phyloP scores from a whole-genome alignment of 2,888 invertebrate species.

The Adineta ricciae region DNA sequence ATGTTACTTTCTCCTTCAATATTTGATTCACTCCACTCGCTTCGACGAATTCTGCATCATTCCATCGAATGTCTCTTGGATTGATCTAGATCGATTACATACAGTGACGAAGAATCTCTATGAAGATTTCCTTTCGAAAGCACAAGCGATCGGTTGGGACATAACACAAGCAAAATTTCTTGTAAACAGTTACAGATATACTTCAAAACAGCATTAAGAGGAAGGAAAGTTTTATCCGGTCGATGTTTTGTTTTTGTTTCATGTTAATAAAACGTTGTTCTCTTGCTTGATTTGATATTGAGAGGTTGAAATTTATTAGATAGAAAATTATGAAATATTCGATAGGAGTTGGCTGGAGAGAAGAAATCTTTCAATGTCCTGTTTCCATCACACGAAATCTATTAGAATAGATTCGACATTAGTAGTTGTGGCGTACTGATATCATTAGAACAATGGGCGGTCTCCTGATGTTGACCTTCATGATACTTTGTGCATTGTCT shows the following conservation, averaged over 20 bases:
- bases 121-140: neutral
- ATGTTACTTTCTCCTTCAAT: neutral
- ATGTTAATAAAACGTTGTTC: too few relatives aligned
- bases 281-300: too few relatives aligned
- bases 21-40: neutral
- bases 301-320: too few relatives aligned
- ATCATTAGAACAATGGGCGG: neutral
- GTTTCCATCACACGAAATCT: too few relatives aligned
- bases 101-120: neutral
- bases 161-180: neutral
- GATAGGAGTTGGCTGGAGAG: too few relatives aligned
- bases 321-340: too few relatives aligned
- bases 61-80: neutral
- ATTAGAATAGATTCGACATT: neutral
- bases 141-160: neutral
- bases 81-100: neutral
- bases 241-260: too few relatives aligned
- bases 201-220: neutral
- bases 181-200: neutral
- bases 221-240: too few relatives aligned
- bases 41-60: neutral
- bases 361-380: too few relatives aligned
- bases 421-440: neutral
- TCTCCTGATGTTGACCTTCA: neutral
- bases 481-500: neutral